These are phyloP conservation scores for Xylocampa areola DNA, from an alignment of 2,888 invertebrate species.

Conservation along the genomic window DNA sequence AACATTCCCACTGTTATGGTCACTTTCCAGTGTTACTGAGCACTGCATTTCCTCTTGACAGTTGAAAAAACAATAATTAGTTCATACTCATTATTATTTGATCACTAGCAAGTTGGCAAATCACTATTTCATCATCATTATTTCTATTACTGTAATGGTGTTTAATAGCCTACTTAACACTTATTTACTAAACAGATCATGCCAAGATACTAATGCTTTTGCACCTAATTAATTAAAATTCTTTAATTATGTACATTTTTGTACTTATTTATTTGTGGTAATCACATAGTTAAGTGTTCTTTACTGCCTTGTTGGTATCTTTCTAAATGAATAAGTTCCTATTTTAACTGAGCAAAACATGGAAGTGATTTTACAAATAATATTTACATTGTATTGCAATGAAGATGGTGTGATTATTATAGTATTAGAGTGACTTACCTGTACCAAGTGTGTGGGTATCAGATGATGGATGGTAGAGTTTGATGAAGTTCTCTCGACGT, in stretches of 20 bases:
- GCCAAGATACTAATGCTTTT: conserved; percentile 41
- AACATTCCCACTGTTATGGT: conserved; percentile 80
- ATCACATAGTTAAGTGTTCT: conserved; percentile 9
- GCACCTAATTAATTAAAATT: conserved; percentile 19
- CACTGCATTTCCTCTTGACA: conserved; percentile 88
- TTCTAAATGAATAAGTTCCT: conserved; percentile 4
- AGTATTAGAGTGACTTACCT: conserved; percentile 64
- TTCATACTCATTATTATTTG: conserved; percentile 56
- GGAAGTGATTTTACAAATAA: conserved; percentile 31
- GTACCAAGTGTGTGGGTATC: conserved; percentile 76
- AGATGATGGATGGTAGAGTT: conserved; percentile 79
- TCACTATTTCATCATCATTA: conserved; percentile 36
- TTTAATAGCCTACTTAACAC: conserved; percentile 32
- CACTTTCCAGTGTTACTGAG: conserved; percentile 84
- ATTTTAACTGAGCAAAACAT: conserved; percentile 30
- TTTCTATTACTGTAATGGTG: conserved; percentile 37
- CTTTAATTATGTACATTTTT: conserved; percentile 1
- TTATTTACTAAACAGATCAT: conserved; percentile 43
- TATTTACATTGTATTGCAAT: conserved; percentile 47
- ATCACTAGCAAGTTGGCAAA: conserved; percentile 39
- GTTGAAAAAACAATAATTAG: conserved; percentile 76
- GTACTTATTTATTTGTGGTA: conserved; percentile 22
- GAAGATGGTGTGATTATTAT: conserved; percentile 10
- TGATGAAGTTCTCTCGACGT: conserved; percentile 78
- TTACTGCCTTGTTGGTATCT: conserved; percentile 15